Evolutionary conservation across 1,140 invertebrate genomes (phyloP).

Genomic region (Drosophila miranda): DNA sequence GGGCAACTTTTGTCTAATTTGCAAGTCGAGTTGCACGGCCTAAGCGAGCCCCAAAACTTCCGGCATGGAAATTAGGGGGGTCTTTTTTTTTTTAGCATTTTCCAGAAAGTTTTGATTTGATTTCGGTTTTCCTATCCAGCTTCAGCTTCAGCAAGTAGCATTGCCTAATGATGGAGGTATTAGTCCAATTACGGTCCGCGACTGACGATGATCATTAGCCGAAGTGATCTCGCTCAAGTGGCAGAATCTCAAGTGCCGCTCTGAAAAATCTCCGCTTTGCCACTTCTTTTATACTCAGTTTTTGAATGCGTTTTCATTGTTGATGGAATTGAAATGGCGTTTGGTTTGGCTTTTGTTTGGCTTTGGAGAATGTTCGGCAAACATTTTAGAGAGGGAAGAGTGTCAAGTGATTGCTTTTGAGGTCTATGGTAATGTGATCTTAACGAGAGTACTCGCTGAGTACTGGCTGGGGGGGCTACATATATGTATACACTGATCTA

Average conservation of each 20-base stretch:
- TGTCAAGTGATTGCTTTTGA: slow-evolving; percentile 35
- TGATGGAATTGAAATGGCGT: slow-evolving; percentile 13
- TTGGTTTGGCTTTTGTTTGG: slow-evolving; percentile 10
- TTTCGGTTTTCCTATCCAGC: slow-evolving; percentile 39
- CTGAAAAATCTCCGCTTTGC: slow-evolving; percentile 2
- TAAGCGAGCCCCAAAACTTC: slow-evolving; percentile 56
- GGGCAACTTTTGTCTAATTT: slow-evolving; percentile 60
- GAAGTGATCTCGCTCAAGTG: slow-evolving; percentile 20
- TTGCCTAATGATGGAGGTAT: slow-evolving; percentile 66
- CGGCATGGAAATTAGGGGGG: slow-evolving; percentile 68
- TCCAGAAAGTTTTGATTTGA: slow-evolving; percentile 61
- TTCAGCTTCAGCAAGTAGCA: too few relatives aligned
- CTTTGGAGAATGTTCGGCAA: slow-evolving; percentile 24
- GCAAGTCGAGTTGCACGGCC: slow-evolving; percentile 67
- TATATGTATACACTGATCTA: too few relatives aligned
- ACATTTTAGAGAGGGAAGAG: slow-evolving; percentile 21
- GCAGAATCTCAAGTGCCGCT: slow-evolving; percentile 33
- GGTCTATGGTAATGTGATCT: slow-evolving; percentile 34
- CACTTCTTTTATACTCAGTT: slow-evolving; percentile 2
- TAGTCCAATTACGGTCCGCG: slow-evolving; percentile 48
- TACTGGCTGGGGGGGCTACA: not conserved
- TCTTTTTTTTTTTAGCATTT: slow-evolving; percentile 54
- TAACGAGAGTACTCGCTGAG: slow-evolving; percentile 14
- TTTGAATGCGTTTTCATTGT: slow-evolving; percentile 30
- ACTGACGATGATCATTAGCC: slow-evolving; percentile 13